Conservation (phyloP, 1,140 invertebrate species). For the Druon quercuslanigerum region DNA sequence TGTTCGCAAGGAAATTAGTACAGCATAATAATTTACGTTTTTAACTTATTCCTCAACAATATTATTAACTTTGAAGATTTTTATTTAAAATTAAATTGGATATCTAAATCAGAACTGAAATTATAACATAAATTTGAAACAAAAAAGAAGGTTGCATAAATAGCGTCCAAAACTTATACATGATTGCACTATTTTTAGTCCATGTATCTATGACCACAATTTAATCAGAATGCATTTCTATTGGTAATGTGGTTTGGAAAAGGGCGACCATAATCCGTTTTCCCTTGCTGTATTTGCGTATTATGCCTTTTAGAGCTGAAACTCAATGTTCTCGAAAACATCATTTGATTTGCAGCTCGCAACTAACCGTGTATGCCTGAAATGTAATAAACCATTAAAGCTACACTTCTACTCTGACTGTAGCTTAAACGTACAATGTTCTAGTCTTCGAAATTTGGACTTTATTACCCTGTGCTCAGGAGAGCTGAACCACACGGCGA, state of each 20-base stretch:
- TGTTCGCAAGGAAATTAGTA: too few relatives aligned
- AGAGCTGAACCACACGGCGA: too few relatives aligned
- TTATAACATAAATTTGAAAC: background rate
- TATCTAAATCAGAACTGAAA: too few relatives aligned
- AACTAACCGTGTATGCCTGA: background rate
- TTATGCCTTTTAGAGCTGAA: conserved; percentile 24
- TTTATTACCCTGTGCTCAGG: too few relatives aligned
- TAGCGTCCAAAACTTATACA: background rate
- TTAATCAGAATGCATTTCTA: conserved; percentile 21
- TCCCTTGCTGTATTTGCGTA: conserved; percentile 27
- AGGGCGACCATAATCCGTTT: conserved; percentile 29
- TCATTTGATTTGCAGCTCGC: conserved; percentile 14
- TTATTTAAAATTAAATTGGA: too few relatives aligned
- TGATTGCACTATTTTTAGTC: background rate
- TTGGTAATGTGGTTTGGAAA: conserved; percentile 24
- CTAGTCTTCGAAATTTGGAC: too few relatives aligned
- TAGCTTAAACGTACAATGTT: background rate
- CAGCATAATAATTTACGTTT: too few relatives aligned
- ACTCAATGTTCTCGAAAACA: conserved; percentile 22
- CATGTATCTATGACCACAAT: conserved; percentile 23
- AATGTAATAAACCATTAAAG: background rate
- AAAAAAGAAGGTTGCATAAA: background rate
- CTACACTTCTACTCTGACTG: background rate
- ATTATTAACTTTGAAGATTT: too few relatives aligned
- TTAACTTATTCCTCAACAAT: too few relatives aligned